Conservation (phyloP, 2,888 invertebrate species). For the Apantesis nais region DNA sequence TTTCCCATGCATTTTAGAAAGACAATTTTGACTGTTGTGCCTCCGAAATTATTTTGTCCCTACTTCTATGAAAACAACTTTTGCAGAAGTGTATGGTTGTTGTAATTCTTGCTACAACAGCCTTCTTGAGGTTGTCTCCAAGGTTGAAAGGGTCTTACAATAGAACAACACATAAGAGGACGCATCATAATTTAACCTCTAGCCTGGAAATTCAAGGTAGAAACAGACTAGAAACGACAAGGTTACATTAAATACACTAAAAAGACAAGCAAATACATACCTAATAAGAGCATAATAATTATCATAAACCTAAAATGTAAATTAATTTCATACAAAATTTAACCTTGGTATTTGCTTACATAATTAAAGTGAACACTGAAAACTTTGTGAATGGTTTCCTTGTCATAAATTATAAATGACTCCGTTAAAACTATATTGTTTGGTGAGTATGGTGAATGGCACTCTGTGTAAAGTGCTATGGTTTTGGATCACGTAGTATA, state of each 20-base stretch:
- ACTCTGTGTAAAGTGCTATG: slow-evolving; percentile 22
- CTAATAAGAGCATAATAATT: slow-evolving; percentile 18
- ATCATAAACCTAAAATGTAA: slow-evolving; percentile 30
- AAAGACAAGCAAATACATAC: slow-evolving; percentile 2
- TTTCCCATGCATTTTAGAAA: too few species aligned
- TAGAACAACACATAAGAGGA: not conserved
- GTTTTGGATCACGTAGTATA: slow-evolving; percentile 28
- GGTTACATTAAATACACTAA: not conserved
- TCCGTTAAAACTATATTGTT: slow-evolving; percentile 27
- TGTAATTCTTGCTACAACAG: not conserved
- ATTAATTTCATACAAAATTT: slow-evolving; percentile 20
- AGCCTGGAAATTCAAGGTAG: not conserved
- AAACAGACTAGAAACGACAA: not conserved
- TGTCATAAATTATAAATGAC: slow-evolving; percentile 35
- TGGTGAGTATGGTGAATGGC: slow-evolving; percentile 25
- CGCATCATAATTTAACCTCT: not conserved
- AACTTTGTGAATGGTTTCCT: slow-evolving; percentile 40
- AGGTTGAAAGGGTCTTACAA: not conserved
- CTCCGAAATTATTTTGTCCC: too few species aligned
- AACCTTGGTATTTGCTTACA: slow-evolving; percentile 36
- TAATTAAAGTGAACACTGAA: slow-evolving; percentile 15
- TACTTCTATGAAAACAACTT: too few species aligned
- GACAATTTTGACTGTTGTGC: too few species aligned
- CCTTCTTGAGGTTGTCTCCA: not conserved
- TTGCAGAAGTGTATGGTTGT: not conserved